Conservation (phyloP, 23 tunicate species). For the Diplosoma virens region DNA sequence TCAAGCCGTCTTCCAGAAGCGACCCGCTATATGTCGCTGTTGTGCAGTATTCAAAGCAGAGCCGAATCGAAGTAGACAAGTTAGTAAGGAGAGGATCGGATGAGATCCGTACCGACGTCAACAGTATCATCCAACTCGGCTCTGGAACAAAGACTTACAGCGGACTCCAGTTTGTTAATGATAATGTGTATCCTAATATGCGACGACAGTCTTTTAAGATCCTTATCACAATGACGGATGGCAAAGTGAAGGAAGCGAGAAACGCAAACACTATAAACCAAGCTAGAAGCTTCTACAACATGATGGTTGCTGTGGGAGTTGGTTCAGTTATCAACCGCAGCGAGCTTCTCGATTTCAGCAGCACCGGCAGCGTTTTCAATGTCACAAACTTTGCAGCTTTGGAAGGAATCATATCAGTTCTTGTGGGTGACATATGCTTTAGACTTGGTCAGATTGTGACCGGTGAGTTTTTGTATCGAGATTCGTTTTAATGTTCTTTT, state of each 20-base stretch:
- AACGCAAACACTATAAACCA: constrained; percentile 45
- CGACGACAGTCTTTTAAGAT: constrained; percentile 57
- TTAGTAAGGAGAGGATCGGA: constrained; percentile 1
- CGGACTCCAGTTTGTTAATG: constrained; percentile 62
- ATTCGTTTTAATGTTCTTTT: too few relatives aligned
- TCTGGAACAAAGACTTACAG: constrained; percentile 91
- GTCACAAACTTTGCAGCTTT: constrained; percentile 61
- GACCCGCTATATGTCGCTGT: constrained; percentile 51
- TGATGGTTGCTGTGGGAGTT: constrained; percentile 85
- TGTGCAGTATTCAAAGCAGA: constrained; percentile 70
- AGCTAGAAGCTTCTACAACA: constrained; percentile 56
- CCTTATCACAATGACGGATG: constrained; percentile 90
- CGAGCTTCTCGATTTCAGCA: constrained; percentile 60
- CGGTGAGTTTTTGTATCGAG: too few relatives aligned
- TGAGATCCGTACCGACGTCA: constrained; percentile 35
- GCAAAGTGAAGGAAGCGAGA: constrained; percentile 76
- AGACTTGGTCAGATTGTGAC: constrained; percentile 21
- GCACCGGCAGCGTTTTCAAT: constrained; percentile 27
- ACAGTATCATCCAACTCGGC: constrained; percentile 52
- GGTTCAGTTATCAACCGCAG: constrained; percentile 50
- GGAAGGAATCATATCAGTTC: constrained; percentile 47
- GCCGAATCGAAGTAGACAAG: constrained; percentile 46
- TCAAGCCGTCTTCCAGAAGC: constrained; percentile 33
- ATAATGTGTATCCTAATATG: constrained; percentile 39
- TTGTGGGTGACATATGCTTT: constrained; percentile 61